phyloP scores from a whole-genome alignment of 2,888 invertebrate genomes.

The Pandemis heparana region DNA sequence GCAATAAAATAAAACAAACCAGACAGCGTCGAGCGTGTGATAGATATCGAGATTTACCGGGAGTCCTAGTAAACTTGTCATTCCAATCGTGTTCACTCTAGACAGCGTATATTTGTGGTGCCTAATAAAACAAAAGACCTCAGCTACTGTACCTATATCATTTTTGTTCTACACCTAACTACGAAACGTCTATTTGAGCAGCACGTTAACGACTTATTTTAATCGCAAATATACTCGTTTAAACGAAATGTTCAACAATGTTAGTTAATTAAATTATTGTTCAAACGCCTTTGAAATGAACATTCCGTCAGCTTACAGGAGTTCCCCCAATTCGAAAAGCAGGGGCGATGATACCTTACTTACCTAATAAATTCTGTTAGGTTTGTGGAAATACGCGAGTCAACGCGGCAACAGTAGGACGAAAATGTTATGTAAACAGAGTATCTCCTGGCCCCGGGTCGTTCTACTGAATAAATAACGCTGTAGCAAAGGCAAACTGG shows the following conservation, averaged over 20 bases:
- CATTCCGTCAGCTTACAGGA: constrained; percentile 32
- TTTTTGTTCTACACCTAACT: not conserved
- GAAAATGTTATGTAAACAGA: constrained; percentile 80
- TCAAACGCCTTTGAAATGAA: constrained; percentile 31
- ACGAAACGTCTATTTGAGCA: not conserved
- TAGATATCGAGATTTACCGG: constrained; percentile 43
- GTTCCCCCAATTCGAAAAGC: constrained; percentile 33
- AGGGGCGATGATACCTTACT: constrained; percentile 44
- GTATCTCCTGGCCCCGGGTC: constrained; percentile 74
- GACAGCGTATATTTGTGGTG: constrained; percentile 27
- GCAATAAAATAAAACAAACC: constrained; percentile 68
- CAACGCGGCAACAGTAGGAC: constrained; percentile 56
- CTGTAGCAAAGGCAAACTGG: constrained; percentile 78
- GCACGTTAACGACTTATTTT: not conserved
- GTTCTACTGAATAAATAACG: constrained; percentile 81
- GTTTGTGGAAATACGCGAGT: constrained; percentile 69
- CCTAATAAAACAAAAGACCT: constrained; percentile 10
- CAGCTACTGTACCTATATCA: not conserved
- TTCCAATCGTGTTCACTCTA: constrained; percentile 21
- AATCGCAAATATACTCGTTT: not conserved
- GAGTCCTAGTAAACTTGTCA: constrained; percentile 42
- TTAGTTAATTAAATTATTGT: constrained; percentile 36
- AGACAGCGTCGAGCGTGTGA: constrained; percentile 52
- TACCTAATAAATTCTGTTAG: constrained; percentile 71
- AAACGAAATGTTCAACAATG: constrained; percentile 34